phyloP scores from a whole-genome alignment of 35 echinoderm and acorn worm genomes.

The Apostichopus japonicus region DNA sequence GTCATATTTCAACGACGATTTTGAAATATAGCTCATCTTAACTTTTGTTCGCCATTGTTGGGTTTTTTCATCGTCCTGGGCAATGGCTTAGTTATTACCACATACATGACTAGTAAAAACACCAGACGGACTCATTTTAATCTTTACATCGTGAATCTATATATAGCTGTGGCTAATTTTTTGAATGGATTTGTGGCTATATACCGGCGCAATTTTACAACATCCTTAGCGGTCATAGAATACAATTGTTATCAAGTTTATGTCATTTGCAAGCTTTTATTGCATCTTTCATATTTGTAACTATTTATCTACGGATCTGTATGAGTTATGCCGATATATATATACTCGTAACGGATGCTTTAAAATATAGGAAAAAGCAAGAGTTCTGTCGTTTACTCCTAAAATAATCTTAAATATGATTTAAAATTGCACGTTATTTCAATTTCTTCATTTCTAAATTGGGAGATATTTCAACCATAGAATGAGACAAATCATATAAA shows the following conservation, averaged over 20 bases:
- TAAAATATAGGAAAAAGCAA: background rate
- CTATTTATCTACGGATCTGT: background rate
- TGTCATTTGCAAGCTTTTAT: background rate
- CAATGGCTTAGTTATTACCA: background rate
- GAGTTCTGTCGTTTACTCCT: too few species aligned
- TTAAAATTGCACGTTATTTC: too few species aligned
- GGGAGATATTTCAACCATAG: too few species aligned
- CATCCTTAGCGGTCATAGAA: background rate
- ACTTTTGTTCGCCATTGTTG: background rate
- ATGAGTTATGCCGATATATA: slow-evolving; percentile 29
- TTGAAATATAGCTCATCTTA: background rate
- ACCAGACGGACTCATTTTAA: slow-evolving; percentile 22
- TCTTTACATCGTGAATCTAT: slow-evolving; percentile 17
- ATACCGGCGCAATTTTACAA: background rate
- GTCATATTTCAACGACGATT: too few species aligned
- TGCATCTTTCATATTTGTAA: background rate
- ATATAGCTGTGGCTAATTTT: background rate
- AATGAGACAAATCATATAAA: too few species aligned
- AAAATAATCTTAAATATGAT: too few species aligned
- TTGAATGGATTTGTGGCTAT: background rate
- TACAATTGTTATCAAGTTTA: background rate
- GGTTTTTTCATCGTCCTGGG: background rate
- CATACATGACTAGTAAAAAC: background rate
- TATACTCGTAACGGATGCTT: background rate
- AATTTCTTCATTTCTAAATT: too few species aligned